A percentile compares a stretch with the other conserved stretches of the same genome.
Evolutionary conservation across 2,888 invertebrate genomes (phyloP).

Genomic region (Philopedon plagiatum): DNA sequence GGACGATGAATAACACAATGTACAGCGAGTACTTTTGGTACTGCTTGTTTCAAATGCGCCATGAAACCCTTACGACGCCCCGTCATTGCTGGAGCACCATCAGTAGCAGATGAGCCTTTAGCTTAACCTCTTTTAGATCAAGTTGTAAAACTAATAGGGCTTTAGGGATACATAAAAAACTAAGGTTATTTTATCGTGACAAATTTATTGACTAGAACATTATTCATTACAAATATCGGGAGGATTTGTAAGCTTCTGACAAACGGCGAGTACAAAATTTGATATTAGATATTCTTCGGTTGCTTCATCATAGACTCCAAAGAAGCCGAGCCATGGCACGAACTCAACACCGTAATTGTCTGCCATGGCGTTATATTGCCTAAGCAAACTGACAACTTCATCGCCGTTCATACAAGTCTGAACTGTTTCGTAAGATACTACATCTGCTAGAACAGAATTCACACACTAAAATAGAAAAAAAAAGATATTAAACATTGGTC

Average conservation of each 20-base stretch:
- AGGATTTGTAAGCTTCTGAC: not conserved
- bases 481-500: not conserved
- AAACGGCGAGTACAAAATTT: constrained; percentile 6
- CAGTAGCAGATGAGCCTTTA: too few relatives aligned
- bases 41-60: too few relatives aligned
- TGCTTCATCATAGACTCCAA: not conserved
- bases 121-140: too few relatives aligned
- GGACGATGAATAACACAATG: too few relatives aligned
- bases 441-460: not conserved
- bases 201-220: too few relatives aligned
- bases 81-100: too few relatives aligned
- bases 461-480: constrained; percentile 14
- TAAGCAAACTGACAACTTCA: not conserved
- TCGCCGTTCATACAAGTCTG: constrained; percentile 3
- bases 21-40: too few relatives aligned
- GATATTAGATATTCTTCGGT: not conserved
- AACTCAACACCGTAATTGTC: constrained; percentile 1
- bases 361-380: not conserved
- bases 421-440: constrained; percentile 6
- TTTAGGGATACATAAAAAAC: too few relatives aligned
- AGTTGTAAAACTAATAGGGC: too few relatives aligned
- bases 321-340: constrained; percentile 9
- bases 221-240: constrained; percentile 6
- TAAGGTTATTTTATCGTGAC: too few relatives aligned
- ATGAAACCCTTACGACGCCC: too few relatives aligned